Conservation (phyloP, 2,113 vertebrate genomes). For the Sciurus niger region DNA sequence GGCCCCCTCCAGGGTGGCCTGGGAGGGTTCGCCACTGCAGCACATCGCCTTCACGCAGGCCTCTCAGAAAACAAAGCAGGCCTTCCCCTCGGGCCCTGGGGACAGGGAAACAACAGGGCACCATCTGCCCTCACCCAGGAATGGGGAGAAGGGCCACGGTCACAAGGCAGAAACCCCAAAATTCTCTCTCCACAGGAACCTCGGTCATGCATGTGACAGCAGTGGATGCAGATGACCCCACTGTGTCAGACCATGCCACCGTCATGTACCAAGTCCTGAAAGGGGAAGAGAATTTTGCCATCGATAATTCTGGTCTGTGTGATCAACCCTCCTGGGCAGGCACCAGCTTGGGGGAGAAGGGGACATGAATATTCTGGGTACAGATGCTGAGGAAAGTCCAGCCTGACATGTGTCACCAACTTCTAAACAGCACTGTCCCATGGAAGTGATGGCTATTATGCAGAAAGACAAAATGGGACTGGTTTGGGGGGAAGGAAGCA, state of each 20-base stretch:
- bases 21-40: not conserved
- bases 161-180: not conserved
- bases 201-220: conserved; percentile 91
- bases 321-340: not conserved
- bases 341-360: not conserved
- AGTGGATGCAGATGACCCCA: conserved; percentile 95
- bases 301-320: conserved; percentile 91
- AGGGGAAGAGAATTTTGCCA: conserved; percentile 90
- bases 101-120: not conserved
- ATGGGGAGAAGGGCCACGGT: not conserved
- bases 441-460: rapidly evolving
- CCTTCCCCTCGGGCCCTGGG: not conserved
- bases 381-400: not conserved
- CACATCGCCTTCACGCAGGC: not conserved
- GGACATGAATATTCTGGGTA: not conserved
- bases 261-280: conserved; percentile 91
- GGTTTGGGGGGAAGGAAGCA: not conserved
- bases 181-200: conserved; percentile 88
- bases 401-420: not conserved
- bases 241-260: conserved; percentile 90
- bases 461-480: not conserved
- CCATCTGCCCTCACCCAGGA: not conserved
- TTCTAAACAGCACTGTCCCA: not conserved
- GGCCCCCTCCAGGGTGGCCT: not conserved
- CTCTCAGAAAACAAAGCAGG: not conserved